These are phyloP conservation scores for Scyliorhinus canicula DNA, from an alignment of 2,797 vertebrate genomes.

Conservation along the genomic window DNA sequence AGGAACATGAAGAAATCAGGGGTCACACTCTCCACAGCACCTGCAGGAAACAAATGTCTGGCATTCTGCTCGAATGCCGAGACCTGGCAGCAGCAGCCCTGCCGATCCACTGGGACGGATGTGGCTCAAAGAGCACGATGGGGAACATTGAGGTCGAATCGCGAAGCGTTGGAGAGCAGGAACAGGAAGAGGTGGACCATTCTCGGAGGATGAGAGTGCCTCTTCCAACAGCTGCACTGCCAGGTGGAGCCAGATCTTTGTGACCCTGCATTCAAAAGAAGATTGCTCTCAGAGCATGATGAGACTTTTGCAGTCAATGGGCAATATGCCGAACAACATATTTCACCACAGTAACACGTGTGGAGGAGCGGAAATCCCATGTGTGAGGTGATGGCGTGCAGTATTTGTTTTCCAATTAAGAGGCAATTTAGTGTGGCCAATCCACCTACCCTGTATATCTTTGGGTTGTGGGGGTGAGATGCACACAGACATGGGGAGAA, in stretches of 20 bases:
- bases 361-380: neutral
- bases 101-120: neutral
- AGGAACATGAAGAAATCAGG: neutral
- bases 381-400: too few species aligned
- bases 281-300: neutral
- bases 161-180: neutral
- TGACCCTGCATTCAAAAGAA: neutral
- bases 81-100: neutral
- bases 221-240: neutral
- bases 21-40: neutral
- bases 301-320: neutral
- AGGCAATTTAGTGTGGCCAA: too few species aligned
- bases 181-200: neutral
- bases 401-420: too few species aligned
- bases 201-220: neutral
- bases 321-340: neutral
- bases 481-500: too few species aligned
- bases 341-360: neutral
- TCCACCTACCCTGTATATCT: too few species aligned
- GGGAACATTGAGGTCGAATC: neutral
- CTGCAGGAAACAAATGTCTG: slow-evolving; percentile 7
- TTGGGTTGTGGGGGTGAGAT: too few species aligned
- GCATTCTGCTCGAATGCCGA: neutral
- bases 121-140: neutral
- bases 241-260: neutral